A percentile compares a stretch with the other conserved stretches of the same genome.
phyloP scores from a whole-genome alignment of 2,797 vertebrate species.

The Myotis daubentonii region DNA sequence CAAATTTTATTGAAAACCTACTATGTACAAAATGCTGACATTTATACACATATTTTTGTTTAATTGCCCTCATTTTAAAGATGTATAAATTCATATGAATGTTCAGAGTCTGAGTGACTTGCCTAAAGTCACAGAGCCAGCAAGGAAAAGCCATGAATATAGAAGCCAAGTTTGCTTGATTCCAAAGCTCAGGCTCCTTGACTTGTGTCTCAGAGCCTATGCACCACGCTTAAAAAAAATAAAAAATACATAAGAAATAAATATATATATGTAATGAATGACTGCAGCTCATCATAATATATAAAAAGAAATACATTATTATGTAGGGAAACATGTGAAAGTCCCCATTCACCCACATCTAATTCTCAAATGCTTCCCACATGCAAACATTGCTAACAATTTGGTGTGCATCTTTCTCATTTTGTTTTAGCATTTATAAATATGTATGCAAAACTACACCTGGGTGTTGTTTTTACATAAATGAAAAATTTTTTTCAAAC shows the following conservation, averaged over 20 bases:
- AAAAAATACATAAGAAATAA: too few relatives aligned
- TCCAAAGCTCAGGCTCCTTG: neutral
- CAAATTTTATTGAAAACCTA: neutral
- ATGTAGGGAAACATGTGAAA: neutral
- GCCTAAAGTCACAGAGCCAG: neutral
- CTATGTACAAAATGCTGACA: neutral
- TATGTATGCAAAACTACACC: neutral
- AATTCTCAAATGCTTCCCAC: neutral
- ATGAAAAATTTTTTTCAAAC: constrained; percentile 8
- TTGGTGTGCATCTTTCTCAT: neutral
- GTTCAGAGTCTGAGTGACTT: neutral
- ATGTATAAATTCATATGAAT: neutral
- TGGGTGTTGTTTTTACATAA: neutral
- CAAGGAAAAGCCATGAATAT: neutral
- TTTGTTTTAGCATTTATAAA: constrained; percentile 41
- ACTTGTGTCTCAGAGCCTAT: neutral
- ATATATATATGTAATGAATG: neutral
- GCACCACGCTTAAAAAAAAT: neutral
- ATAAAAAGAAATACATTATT: neutral
- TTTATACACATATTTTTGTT: neutral
- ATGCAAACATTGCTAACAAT: neutral
- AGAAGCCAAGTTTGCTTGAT: constrained; percentile 21
- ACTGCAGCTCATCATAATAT: neutral
- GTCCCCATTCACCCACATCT: neutral
- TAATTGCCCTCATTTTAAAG: neutral